A percentile compares a stretch with the other conserved stretches of the same genome.
Evolutionary conservation across 1,140 invertebrate species (phyloP).

Genomic region (Caerostris extrusa): DNA sequence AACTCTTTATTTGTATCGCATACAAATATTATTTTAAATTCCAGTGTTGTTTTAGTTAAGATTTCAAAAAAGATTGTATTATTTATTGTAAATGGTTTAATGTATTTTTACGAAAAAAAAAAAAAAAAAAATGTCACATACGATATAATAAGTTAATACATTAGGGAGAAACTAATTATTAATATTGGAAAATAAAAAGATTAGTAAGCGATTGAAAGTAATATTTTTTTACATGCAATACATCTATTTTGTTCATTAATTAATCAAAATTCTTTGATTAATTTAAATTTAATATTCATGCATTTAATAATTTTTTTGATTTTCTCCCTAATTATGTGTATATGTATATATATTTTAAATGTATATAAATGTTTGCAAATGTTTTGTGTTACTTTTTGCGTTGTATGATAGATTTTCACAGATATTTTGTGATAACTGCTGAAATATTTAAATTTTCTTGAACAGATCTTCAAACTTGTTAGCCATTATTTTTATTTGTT

Average conservation of each 20-base stretch:
- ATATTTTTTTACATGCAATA: too few relatives aligned
- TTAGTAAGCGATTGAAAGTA: too few relatives aligned
- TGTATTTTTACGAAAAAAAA: too few relatives aligned
- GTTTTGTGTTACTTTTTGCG: conserved; percentile 37
- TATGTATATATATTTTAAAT: conserved; percentile 51
- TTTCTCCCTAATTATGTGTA: neutral
- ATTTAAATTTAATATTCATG: neutral
- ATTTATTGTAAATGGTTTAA: too few relatives aligned
- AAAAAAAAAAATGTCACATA: too few relatives aligned
- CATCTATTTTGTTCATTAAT: neutral
- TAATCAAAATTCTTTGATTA: neutral
- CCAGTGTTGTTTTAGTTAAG: too few relatives aligned
- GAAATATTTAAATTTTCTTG: neutral
- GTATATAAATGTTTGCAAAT: conserved; percentile 48
- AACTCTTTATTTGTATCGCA: too few relatives aligned
- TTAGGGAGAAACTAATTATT: too few relatives aligned
- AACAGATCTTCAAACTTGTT: neutral
- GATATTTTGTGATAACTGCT: conserved; percentile 10
- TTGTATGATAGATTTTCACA: conserved; percentile 11
- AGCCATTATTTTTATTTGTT: neutral
- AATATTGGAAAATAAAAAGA: too few relatives aligned
- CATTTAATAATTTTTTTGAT: neutral
- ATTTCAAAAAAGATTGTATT: too few relatives aligned
- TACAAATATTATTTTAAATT: too few relatives aligned
- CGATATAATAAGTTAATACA: too few relatives aligned